phyloP scores from a whole-genome alignment of 2,113 vertebrate genomes.

The Scomber scombrus region DNA sequence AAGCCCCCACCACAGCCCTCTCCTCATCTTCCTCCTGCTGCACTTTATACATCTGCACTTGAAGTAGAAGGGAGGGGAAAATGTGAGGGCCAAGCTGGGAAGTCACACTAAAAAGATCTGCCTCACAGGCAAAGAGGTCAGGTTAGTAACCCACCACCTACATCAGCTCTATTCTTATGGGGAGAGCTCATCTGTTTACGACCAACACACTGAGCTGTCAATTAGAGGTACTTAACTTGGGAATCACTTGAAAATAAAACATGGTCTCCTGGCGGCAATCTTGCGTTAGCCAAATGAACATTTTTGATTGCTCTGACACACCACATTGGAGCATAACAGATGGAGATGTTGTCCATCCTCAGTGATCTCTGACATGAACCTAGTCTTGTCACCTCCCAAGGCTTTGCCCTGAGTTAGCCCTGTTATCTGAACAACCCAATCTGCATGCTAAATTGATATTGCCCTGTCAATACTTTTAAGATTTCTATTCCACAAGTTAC shows the following conservation, averaged over 20 bases:
- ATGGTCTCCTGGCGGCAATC: slow-evolving; percentile 22
- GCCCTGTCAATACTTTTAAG: slow-evolving; percentile 6
- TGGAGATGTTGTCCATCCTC: slow-evolving; percentile 53
- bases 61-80: slow-evolving; percentile 13
- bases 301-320: slow-evolving; percentile 42
- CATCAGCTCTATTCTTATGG: slow-evolving; percentile 7
- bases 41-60: slow-evolving; percentile 17
- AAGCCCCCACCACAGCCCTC: slow-evolving; percentile 9
- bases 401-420: slow-evolving; percentile 37
- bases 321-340: slow-evolving; percentile 55
- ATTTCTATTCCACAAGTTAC: slow-evolving; percentile 21
- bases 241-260: slow-evolving; percentile 33
- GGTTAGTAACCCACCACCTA: slow-evolving; percentile 21
- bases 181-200: slow-evolving; percentile 48
- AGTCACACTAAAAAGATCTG: neutral
- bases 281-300: slow-evolving; percentile 38
- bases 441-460: slow-evolving; percentile 34
- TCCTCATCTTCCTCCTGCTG: neutral
- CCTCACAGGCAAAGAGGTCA: slow-evolving; percentile 26
- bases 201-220: slow-evolving; percentile 50
- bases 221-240: slow-evolving; percentile 25
- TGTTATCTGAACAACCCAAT: slow-evolving; percentile 20
- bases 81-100: slow-evolving; percentile 7
- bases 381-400: slow-evolving; percentile 20
- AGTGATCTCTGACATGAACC: slow-evolving; percentile 36